Evolutionary conservation across 2,888 invertebrate genomes (phyloP), one percentile per base, ranked within the genome.

Genomic region (Parnassius glacialis): DNA sequence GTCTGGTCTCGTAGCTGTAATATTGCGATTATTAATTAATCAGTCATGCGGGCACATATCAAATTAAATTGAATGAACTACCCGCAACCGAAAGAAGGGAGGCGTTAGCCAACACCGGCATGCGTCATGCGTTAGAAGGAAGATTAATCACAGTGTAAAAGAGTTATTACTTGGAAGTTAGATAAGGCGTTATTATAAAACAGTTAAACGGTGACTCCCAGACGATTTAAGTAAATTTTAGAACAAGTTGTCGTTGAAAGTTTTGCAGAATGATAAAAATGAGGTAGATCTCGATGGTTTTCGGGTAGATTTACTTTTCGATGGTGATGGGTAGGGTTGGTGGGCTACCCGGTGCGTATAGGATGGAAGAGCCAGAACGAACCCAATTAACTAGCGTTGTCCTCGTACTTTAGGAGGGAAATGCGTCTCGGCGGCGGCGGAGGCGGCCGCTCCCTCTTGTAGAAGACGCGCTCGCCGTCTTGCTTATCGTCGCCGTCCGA

Each of bases 1-100:
- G 81, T 47, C 92, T 84, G 1, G 92, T 92, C 76, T 93, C 93
- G 80, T 93, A 92, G 71, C 92, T 93, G 83, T 65, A 83, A 81
- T 74, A 67, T 74, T 62, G 78, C 79, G 75, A 75, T 74, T 78
- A 68, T 71, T 68, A 20, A 73, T 76, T 76, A 78, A 67, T 69
- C 59, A 57, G 65, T 65, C 62, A 57, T 58, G 65, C 63, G 56
- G 56, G 42, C 48, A 41, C 11, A 50, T 44, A 61, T 67, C 66
- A 64, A 57, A 54, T 53, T 66, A 58, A 65, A 66, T 52, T 45
- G 51, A 56, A 59, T 42, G 13, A 20, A 50, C 12, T 34, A 44
- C 59, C 70, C 68, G 53, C 13, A 66, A 64, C 64, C 66, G 61
- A 54, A 59, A 61, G 62, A 55, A 54, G 55, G 52, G 20, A 53